These are phyloP conservation scores for Cervus canadensis DNA, from an alignment of 2,113 vertebrate genomes.

Conservation along the genomic window DNA sequence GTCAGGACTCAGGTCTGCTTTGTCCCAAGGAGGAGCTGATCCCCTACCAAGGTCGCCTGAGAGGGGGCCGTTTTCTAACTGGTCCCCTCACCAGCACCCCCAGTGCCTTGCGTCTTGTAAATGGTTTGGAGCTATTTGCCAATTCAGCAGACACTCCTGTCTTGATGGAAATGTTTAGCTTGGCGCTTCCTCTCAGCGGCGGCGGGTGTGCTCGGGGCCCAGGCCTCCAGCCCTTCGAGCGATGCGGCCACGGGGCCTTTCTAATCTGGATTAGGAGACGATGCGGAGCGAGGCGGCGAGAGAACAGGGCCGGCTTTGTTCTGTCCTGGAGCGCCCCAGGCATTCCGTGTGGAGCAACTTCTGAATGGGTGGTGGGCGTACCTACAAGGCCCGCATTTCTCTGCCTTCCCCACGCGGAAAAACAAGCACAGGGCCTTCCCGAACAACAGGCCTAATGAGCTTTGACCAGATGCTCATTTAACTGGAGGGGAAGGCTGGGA, in stretches of 20 bases:
- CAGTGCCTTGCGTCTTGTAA: background rate
- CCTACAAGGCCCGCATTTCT: background rate
- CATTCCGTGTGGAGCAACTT: background rate
- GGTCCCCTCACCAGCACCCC: background rate
- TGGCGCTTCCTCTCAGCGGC: background rate
- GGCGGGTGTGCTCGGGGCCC: background rate
- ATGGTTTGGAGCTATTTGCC: background rate
- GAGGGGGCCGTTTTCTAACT: background rate
- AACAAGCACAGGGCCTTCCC: background rate
- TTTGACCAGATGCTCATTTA: background rate
- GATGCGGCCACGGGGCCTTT: background rate
- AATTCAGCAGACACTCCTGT: background rate
- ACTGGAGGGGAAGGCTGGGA: rapidly evolving
- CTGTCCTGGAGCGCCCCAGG: rapidly evolving
- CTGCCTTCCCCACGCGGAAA: background rate
- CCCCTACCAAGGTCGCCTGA: background rate
- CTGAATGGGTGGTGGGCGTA: background rate
- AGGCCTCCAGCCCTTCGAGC: background rate
- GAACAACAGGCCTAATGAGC: rapidly evolving
- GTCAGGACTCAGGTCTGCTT: background rate
- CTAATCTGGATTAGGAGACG: conserved; percentile 27
- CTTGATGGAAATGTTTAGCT: background rate
- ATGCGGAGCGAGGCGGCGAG: background rate
- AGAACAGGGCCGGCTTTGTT: conserved; percentile 62
- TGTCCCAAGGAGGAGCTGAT: background rate